Percentiles rank a stretch among this genome's conserved stretches.
Conservation (phyloP, 2,113 vertebrate genomes). For the Myiozetetes cayanensis region DNA sequence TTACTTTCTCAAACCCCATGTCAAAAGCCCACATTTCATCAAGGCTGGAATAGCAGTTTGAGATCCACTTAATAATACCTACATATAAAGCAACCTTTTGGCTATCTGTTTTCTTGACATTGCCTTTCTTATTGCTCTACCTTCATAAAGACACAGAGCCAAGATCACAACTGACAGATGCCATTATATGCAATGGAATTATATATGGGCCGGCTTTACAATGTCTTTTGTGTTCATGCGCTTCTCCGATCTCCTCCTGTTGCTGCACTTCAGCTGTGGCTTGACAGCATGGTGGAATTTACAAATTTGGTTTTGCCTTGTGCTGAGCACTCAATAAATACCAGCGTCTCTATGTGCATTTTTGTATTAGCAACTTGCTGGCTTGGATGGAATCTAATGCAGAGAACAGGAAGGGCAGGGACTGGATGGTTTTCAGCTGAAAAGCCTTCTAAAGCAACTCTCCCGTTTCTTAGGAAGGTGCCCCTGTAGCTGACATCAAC, state of each 20-base stretch:
- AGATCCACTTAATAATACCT: background rate
- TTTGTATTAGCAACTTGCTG: conserved; percentile 2
- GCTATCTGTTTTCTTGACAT: background rate
- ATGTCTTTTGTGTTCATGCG: background rate
- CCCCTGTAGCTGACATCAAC: background rate
- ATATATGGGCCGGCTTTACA: background rate
- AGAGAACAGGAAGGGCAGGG: conserved; percentile 31
- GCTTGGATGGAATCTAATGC: conserved; percentile 33
- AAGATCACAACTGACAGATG: background rate
- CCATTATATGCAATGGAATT: background rate
- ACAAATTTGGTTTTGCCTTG: conserved; percentile 55
- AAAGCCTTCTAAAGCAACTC: background rate
- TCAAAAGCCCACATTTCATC: background rate
- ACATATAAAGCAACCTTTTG: background rate
- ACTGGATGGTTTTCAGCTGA: background rate
- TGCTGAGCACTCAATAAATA: conserved; percentile 63
- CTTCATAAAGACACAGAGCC: background rate
- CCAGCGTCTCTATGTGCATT: background rate
- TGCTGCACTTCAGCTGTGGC: background rate
- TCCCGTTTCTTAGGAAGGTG: background rate
- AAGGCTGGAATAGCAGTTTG: conserved; percentile 17
- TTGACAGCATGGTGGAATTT: conserved; percentile 36
- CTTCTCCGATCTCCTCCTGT: background rate
- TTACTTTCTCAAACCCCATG: background rate
- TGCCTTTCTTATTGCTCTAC: background rate